These are phyloP conservation scores for Callorhinus ursinus DNA, from an alignment of 2,113 vertebrate genomes.

Conservation along the genomic window DNA sequence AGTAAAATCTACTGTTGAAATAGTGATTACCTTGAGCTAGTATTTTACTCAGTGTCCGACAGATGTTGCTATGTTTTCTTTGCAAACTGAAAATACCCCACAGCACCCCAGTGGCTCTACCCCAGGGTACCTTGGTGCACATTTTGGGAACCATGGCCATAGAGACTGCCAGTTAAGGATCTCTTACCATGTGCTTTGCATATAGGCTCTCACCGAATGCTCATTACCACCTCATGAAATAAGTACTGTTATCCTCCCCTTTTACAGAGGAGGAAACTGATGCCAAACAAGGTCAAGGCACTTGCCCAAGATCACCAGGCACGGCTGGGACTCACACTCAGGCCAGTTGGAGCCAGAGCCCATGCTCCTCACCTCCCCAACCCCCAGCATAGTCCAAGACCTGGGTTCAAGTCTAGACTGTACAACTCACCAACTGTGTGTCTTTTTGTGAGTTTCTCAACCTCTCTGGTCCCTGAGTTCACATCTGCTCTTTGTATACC, in stretches of 20 bases:
- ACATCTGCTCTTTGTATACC: not conserved
- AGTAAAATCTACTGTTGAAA: not conserved
- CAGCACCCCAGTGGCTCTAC: too few species aligned
- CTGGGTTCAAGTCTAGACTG: not conserved
- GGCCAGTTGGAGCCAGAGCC: not conserved
- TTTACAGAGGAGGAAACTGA: not conserved
- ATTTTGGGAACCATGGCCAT: not conserved
- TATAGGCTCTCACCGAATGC: not conserved
- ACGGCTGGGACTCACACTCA: not conserved
- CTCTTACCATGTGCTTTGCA: not conserved
- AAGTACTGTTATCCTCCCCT: not conserved
- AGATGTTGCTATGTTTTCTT: not conserved
- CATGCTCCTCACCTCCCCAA: not conserved
- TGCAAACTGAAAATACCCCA: not conserved
- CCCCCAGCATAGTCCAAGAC: not conserved
- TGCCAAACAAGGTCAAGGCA: not conserved
- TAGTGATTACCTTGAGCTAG: not conserved
- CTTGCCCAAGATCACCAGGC: not conserved
- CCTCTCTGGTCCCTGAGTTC: not conserved
- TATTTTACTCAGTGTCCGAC: not conserved
- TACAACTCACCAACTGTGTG: not conserved
- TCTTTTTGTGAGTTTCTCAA: not conserved
- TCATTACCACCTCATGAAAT: not conserved
- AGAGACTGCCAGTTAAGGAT: not conserved
- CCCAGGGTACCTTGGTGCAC: rapidly evolving